Percentiles rank a stretch among this genome's conserved stretches.
phyloP scores from a whole-genome alignment of 2,888 invertebrate genomes.

The Coremacera marginata region DNA sequence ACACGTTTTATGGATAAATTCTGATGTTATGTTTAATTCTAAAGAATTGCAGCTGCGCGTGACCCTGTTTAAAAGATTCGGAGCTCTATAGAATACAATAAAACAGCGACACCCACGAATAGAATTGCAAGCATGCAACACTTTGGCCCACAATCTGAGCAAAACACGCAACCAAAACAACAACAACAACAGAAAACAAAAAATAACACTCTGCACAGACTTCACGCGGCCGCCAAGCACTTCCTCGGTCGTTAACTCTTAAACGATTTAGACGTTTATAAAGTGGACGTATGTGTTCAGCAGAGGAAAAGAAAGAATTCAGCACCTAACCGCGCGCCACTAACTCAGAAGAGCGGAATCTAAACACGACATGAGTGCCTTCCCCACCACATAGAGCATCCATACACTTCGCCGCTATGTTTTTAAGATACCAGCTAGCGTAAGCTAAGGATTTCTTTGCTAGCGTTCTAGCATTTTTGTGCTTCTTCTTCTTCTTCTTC shows the following conservation, averaged over 20 bases:
- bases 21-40: not conserved
- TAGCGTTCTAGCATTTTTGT: no score
- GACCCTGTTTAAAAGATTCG: not conserved
- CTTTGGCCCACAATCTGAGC: constrained; percentile 23
- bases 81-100: not conserved
- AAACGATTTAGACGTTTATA: constrained; percentile 28
- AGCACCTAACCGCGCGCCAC: not conserved
- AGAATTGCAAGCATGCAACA: constrained; percentile 27
- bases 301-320: not conserved
- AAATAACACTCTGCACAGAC: constrained; percentile 20
- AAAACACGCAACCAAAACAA: constrained; percentile 32
- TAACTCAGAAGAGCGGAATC: no score
- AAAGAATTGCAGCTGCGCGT: not conserved
- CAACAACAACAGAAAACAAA: constrained; percentile 16
- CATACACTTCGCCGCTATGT: not conserved
- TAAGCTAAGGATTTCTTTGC: no score
- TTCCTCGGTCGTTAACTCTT: constrained; percentile 53
- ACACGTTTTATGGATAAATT: not conserved
- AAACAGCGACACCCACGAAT: constrained; percentile 32
- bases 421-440: no score
- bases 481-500: no score
- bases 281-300: constrained; percentile 21
- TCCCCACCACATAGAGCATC: no score
- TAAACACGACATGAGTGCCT: no score
- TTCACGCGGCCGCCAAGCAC: constrained; percentile 33